Conservation (phyloP, 1,140 invertebrate genomes). For the Marisa cornuarietis region DNA sequence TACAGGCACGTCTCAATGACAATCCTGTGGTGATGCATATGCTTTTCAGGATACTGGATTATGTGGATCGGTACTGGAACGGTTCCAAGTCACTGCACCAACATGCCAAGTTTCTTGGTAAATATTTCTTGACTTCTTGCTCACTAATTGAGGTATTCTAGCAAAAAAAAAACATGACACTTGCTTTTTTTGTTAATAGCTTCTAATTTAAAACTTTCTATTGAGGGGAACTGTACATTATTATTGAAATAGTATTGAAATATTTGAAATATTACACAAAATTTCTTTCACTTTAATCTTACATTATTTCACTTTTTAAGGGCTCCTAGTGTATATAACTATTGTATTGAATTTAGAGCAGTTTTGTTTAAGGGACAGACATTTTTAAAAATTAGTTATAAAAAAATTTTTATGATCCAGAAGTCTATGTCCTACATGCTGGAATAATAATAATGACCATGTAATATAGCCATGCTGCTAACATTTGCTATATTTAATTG, state of each 20-base stretch:
- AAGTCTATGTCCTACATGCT: too few relatives aligned
- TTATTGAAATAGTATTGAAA: not conserved
- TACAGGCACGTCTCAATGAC: slow-evolving; percentile 29
- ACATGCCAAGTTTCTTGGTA: slow-evolving; percentile 64
- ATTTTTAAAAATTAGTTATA: too few relatives aligned
- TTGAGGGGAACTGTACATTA: too few relatives aligned
- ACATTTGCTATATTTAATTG: not conserved
- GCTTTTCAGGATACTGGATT: slow-evolving; percentile 51
- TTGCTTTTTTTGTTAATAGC: not conserved
- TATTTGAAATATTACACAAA: too few relatives aligned
- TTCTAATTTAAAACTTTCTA: not conserved
- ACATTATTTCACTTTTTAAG: too few relatives aligned
- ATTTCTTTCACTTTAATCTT: too few relatives aligned
- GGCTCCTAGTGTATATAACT: too few relatives aligned
- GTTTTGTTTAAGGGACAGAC: too few relatives aligned
- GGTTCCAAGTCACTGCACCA: slow-evolving; percentile 65
- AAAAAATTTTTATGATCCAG: too few relatives aligned
- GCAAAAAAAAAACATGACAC: not conserved
- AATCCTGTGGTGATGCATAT: slow-evolving; percentile 42
- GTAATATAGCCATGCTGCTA: too few relatives aligned
- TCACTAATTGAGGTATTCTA: not conserved
- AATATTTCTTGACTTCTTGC: slow-evolving; percentile 10
- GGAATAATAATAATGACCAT: too few relatives aligned
- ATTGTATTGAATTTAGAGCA: too few relatives aligned
- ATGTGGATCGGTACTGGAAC: slow-evolving; percentile 67